A percentile compares a stretch with the other conserved stretches of the same genome.
Conservation (phyloP, 2,888 invertebrate species). For the Ecdyonurus torrentis region DNA sequence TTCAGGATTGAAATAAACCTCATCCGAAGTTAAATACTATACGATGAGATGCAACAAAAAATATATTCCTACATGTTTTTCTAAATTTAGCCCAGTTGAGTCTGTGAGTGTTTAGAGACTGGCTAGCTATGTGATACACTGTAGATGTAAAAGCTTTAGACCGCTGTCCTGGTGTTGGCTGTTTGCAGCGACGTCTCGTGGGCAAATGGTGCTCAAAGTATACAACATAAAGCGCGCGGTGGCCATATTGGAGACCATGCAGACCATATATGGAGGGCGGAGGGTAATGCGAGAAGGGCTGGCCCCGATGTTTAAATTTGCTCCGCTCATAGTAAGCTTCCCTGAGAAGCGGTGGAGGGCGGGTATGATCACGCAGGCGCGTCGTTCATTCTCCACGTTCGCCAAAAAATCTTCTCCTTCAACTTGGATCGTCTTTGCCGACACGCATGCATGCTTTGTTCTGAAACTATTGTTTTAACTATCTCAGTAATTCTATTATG, state of each 20-base stretch:
- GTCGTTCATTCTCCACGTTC: background rate
- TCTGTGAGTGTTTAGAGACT: background rate
- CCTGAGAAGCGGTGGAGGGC: background rate
- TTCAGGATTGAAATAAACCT: background rate
- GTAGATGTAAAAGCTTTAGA: too few species aligned
- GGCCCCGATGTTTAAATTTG: background rate
- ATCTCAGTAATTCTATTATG: too few species aligned
- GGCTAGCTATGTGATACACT: background rate
- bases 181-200: background rate
- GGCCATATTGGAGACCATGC: background rate
- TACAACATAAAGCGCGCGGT: background rate
- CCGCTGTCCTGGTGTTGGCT: background rate
- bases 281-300: conserved; percentile 3
- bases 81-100: background rate
- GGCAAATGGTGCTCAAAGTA: background rate
- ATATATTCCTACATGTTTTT: background rate
- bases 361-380: background rate
- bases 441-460: background rate
- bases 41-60: background rate
- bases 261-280: background rate
- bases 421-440: too few species aligned
- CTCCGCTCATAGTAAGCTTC: background rate
- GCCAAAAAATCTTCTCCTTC: too few species aligned
- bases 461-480: background rate
- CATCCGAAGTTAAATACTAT: background rate